Percentiles rank a stretch among this genome's conserved stretches.
Evolutionary conservation across 2,113 vertebrate species (phyloP).

Genomic region (Vulpes vulpes): DNA sequence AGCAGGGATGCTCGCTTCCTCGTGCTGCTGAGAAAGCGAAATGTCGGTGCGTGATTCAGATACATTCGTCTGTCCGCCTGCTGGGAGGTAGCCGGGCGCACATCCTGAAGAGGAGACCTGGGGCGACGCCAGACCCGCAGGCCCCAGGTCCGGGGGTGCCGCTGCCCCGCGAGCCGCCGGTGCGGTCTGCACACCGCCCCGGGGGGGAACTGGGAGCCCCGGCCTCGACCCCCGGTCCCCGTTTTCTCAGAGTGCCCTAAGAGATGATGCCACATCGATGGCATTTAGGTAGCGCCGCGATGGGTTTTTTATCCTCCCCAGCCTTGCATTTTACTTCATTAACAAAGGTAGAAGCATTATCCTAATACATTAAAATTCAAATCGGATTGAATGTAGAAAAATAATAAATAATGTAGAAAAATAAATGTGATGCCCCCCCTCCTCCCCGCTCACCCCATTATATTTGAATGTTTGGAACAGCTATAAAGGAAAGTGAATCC

Average conservation of each 20-base stretch:
- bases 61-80: background rate
- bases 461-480: slow-evolving; percentile 27
- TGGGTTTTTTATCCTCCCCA: background rate
- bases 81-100: no score
- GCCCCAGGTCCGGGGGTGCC: no score
- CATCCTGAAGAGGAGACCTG: background rate
- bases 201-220: no score
- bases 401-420: background rate
- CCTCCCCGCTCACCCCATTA: background rate
- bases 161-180: no score
- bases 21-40: background rate
- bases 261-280: background rate
- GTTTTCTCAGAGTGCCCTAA: background rate
- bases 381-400: background rate
- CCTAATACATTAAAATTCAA: slow-evolving; percentile 36
- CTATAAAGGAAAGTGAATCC: background rate
- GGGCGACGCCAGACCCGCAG: no score
- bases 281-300: background rate
- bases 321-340: background rate
- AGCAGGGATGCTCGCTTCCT: background rate
- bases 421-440: background rate
- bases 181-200: no score
- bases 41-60: background rate
- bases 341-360: background rate
- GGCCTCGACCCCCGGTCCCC: no score